These are phyloP conservation scores for Microcebus ravelobensis DNA, from an alignment of 2,113 vertebrate genomes.

Conservation along the genomic window DNA sequence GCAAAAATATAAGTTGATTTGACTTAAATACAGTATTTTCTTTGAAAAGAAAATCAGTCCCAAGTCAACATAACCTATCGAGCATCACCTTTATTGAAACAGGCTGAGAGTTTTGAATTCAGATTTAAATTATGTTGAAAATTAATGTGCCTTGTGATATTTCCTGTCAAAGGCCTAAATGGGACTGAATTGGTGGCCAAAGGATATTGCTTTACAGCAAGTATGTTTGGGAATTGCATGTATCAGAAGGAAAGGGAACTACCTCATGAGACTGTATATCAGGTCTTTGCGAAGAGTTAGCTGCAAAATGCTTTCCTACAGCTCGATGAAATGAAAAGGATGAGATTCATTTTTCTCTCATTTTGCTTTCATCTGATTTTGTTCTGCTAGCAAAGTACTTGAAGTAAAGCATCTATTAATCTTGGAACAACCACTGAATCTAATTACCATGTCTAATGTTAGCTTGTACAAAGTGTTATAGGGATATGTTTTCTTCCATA, in stretches of 20 bases:
- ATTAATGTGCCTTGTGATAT: neutral
- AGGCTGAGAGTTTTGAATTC: constrained; percentile 47
- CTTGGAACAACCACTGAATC: constrained; percentile 87
- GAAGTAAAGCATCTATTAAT: constrained; percentile 88
- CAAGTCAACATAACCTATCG: constrained; percentile 11
- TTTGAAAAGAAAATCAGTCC: constrained; percentile 46
- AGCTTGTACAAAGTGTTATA: constrained; percentile 87
- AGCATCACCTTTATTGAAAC: constrained; percentile 34
- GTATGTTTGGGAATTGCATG: neutral
- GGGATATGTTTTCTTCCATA: constrained; percentile 85
- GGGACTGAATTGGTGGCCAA: constrained; percentile 42
- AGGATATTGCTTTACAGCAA: constrained; percentile 35
- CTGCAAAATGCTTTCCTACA: constrained; percentile 66
- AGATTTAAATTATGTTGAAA: constrained; percentile 33
- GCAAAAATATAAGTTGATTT: constrained; percentile 42
- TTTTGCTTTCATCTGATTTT: constrained; percentile 80
- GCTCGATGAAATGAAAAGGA: constrained; percentile 78
- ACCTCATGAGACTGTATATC: constrained; percentile 38
- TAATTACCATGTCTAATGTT: constrained; percentile 88
- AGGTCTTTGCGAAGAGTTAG: constrained; percentile 55
- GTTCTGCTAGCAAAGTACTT: constrained; percentile 82
- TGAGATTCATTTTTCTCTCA: constrained; percentile 74
- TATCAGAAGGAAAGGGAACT: constrained; percentile 56
- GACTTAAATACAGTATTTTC: constrained; percentile 26
- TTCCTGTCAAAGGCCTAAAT: constrained; percentile 46